phyloP scores from a whole-genome alignment of 1,140 invertebrate genomes.

The Arctopsyche grandis region DNA sequence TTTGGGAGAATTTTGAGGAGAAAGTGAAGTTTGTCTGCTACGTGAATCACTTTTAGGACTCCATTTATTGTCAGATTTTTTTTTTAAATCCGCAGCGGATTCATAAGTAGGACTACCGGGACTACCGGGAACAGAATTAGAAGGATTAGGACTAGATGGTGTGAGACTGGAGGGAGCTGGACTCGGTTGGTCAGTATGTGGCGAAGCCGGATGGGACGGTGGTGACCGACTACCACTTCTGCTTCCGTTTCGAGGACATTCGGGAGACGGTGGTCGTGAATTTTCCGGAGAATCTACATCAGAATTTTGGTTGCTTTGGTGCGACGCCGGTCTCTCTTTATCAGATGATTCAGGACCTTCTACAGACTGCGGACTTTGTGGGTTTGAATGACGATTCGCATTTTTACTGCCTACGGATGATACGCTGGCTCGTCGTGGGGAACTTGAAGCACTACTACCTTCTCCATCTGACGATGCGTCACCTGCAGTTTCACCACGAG shows the following conservation, averaged over 20 bases:
- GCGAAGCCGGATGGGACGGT: background rate
- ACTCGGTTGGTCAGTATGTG: background rate
- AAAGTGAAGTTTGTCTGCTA: slow-evolving; percentile 44
- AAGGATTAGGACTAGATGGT: slow-evolving; percentile 20
- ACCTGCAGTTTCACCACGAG: slow-evolving; percentile 61
- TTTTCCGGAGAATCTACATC: slow-evolving; percentile 23
- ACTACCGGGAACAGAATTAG: slow-evolving; percentile 8
- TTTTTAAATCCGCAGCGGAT: background rate
- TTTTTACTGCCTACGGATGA: background rate
- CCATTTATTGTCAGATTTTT: slow-evolving; percentile 56
- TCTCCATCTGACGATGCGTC: slow-evolving; percentile 59
- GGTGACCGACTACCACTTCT: background rate
- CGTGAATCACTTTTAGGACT: slow-evolving; percentile 52
- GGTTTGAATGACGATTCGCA: background rate
- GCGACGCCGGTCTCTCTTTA: background rate
- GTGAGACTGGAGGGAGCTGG: background rate
- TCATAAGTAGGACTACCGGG: slow-evolving; percentile 8
- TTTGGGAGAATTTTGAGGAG: background rate
- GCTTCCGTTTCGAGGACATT: slow-evolving; percentile 23
- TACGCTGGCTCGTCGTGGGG: slow-evolving; percentile 44
- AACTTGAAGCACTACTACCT: slow-evolving; percentile 60
- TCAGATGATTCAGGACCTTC: slow-evolving; percentile 35
- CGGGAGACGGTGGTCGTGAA: slow-evolving; percentile 33
- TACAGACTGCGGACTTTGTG: background rate
- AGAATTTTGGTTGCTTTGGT: slow-evolving; percentile 23